Evolutionary conservation across 1,140 invertebrate species (phyloP).

Genomic region (Leguminivora glycinivorella): DNA sequence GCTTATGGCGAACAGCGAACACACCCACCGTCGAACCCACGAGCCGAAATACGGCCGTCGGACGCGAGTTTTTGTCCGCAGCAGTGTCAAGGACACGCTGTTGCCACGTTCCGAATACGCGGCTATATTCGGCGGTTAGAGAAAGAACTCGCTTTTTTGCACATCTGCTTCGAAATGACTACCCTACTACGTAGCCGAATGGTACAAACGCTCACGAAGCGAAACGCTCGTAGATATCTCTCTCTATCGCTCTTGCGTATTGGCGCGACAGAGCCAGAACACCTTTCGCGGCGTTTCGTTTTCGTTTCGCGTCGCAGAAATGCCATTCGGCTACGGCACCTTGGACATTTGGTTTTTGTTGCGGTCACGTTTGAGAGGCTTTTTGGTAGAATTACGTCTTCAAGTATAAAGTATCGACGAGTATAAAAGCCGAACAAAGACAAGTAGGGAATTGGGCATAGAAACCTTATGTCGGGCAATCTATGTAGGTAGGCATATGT

Average conservation of each 20-base stretch:
- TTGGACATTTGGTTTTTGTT: background rate
- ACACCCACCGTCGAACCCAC: slow-evolving; percentile 50
- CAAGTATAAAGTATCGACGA: no score
- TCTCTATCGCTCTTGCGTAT: no score
- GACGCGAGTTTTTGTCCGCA: slow-evolving; percentile 63
- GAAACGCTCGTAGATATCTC: no score
- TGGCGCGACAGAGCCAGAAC: no score
- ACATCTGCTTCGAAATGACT: slow-evolving; percentile 8
- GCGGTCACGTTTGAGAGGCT: background rate
- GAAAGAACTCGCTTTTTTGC: slow-evolving; percentile 17
- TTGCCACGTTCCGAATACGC: slow-evolving; percentile 54
- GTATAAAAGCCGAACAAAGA: background rate
- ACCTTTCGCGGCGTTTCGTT: no score
- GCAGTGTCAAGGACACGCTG: slow-evolving; percentile 73
- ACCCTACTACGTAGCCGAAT: no score
- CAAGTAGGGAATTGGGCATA: no score
- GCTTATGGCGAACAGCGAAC: slow-evolving; percentile 34
- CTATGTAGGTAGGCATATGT: no score
- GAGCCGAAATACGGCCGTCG: slow-evolving; percentile 63
- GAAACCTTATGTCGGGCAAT: no score
- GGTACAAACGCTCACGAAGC: no score
- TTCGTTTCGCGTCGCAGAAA: no score
- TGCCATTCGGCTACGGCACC: no score
- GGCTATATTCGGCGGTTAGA: slow-evolving; percentile 15
- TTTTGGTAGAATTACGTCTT: background rate